Base-by-base conservation (phyloP, 2,113 vertebrate genomes). In the Conger conger region DNA sequence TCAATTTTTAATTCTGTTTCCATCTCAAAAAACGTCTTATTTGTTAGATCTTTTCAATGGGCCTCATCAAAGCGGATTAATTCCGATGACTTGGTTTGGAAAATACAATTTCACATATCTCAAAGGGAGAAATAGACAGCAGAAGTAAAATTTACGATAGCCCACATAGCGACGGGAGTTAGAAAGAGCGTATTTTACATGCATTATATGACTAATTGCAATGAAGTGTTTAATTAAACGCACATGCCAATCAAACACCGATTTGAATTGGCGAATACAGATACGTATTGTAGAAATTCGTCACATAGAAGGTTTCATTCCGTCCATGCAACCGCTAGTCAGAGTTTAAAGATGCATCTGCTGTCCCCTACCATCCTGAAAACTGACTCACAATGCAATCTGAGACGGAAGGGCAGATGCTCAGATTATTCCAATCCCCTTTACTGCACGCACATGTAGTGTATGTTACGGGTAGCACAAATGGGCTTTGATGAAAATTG, bases 351-450 rank as follows among this genome's bases (percentile, higher is more conserved):
- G n/a, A 53, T 57, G 35, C 86, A 83, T 50, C 88, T 83, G 78
- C 80, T 87, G 78, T 73, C 79, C 30, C 76, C 63, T 60, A 50
- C 76, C 63, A 76, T 82, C 37, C 57, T 40, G 82, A 87, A 60
- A 53, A 8, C n/a, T 81, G 33, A 83, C 30, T 82, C 79, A 53
- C 37, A 40, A n/a, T 35, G 36, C 45, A 73, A 86, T 57, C 45
- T 79, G 86, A 83, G 0, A 36, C 36, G 84, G 85, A 88, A 80
- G 82, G 83, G 86, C 90, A 90, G 89, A 91, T 87, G 87, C 79
- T 63, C 40, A 76, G 86, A 90, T 91, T 76, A 86, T 60, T 82
- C 82, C 60, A 50, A 8, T 42, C 76, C 57, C 76, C 36, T 79
- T 63, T 79, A 63, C 36, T 79, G 76, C 37, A 54, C 17, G 37